A percentile compares a stretch with the other conserved stretches of the same genome.
Evolutionary conservation across 1,140 invertebrate genomes (phyloP).

Genomic region (Brachionus asplanchnoidis): DNA sequence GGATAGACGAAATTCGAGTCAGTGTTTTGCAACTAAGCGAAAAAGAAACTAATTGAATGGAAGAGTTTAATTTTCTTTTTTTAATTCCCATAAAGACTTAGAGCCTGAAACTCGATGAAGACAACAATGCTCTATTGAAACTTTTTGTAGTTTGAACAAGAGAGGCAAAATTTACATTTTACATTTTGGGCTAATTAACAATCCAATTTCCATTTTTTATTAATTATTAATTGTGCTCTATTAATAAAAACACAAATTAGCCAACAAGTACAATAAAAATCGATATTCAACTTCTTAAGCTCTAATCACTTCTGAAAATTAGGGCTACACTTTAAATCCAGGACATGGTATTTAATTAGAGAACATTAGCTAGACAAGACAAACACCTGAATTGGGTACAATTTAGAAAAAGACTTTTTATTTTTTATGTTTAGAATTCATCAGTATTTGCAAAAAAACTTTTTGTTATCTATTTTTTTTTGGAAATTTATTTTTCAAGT

Average conservation of each 20-base stretch:
- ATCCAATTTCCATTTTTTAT: constrained; percentile 37
- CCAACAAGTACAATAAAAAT: constrained; percentile 19
- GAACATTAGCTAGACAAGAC: neutral
- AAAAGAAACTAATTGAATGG: constrained; percentile 8
- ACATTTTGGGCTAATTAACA: constrained; percentile 1
- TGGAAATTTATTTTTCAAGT: neutral
- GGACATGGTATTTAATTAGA: neutral
- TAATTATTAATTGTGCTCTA: constrained; percentile 39
- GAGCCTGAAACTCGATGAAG: neutral
- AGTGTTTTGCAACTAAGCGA: neutral
- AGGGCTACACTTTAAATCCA: neutral
- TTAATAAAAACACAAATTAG: constrained; percentile 37
- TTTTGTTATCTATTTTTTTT: neutral
- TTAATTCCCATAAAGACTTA: neutral
- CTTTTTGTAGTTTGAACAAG: neutral
- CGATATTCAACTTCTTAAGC: constrained; percentile 3
- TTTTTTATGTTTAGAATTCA: no score
- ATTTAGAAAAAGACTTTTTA: neutral
- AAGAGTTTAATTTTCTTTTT: constrained; percentile 35
- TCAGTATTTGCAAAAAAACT: neutral
- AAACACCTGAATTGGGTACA: neutral
- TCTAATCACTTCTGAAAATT: neutral
- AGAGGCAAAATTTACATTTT: constrained; percentile 33
- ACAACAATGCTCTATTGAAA: constrained; percentile 30
- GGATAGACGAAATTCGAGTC: neutral